Percentiles rank a stretch among this genome's conserved stretches.
Conservation (phyloP, 2,888 invertebrate species). For the Machimus atricapillus region DNA sequence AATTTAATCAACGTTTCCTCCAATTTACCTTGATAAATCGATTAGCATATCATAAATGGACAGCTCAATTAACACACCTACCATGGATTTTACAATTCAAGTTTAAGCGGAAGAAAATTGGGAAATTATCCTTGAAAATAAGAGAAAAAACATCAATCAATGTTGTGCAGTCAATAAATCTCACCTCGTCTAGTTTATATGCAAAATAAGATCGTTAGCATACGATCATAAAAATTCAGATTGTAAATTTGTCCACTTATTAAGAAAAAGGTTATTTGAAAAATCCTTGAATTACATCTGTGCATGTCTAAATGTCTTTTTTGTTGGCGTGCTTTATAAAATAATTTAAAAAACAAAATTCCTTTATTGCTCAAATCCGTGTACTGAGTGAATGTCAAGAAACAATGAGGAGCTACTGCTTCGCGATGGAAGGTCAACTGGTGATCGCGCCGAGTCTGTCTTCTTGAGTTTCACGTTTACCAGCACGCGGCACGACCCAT, state of each 20-base stretch:
- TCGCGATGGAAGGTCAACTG: not conserved
- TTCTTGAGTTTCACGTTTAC: not conserved
- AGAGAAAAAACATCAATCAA: not conserved
- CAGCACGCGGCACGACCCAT: not conserved
- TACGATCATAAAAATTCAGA: not conserved
- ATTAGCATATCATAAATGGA: not conserved
- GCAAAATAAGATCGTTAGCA: not conserved
- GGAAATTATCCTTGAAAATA: not conserved
- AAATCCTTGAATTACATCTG: not conserved
- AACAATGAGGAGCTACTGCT: not conserved
- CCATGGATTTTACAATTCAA: not conserved
- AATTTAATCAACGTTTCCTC: not conserved
- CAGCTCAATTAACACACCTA: not conserved
- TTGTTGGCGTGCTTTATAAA: not conserved
- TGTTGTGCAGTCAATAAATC: not conserved
- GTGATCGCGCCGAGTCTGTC: not conserved
- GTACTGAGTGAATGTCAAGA: constrained; percentile 10
- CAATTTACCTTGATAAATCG: not conserved
- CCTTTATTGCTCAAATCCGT: not conserved
- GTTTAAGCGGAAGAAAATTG: not conserved
- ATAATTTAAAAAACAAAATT: not conserved
- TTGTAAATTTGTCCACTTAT: not conserved
- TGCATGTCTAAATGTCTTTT: not conserved
- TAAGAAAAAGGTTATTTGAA: not conserved
- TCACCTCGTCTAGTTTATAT: not conserved